Percentiles rank a stretch among this genome's conserved stretches.
These are phyloP conservation scores for Beaufortia kweichowensis DNA, from an alignment of 2,113 vertebrate genomes.

Conservation along the genomic window DNA sequence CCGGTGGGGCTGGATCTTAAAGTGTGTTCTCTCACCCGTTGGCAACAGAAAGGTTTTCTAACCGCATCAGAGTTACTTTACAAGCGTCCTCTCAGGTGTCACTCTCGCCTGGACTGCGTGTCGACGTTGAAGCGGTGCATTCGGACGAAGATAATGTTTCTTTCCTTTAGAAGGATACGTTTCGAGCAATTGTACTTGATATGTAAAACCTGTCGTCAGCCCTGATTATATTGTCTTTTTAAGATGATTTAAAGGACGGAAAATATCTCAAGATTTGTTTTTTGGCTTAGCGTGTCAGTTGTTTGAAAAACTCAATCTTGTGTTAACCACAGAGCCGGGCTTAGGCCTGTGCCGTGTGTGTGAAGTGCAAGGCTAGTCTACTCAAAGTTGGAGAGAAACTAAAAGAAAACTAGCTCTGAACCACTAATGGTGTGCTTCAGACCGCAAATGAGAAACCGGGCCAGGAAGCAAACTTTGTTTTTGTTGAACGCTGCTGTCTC, in stretches of 20 bases:
- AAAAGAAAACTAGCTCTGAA: slow-evolving; percentile 49
- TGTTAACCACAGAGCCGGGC: slow-evolving; percentile 45
- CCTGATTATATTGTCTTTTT: slow-evolving; percentile 6
- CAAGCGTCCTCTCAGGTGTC: slow-evolving; percentile 3
- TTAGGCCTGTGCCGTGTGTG: slow-evolving; percentile 42
- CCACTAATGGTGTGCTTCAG: slow-evolving; percentile 54
- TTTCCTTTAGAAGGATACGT: slow-evolving; percentile 7
- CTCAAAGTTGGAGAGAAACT: slow-evolving; percentile 40
- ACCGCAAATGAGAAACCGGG: slow-evolving; percentile 46
- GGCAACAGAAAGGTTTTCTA: not conserved
- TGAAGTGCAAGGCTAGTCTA: slow-evolving; percentile 26
- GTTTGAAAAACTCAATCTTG: slow-evolving; percentile 46
- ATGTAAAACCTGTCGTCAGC: slow-evolving; percentile 11
- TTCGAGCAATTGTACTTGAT: slow-evolving; percentile 3
- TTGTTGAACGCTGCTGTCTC: slow-evolving; percentile 44
- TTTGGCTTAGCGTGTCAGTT: slow-evolving; percentile 40
- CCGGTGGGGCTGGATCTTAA: not conserved
- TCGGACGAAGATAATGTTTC: slow-evolving; percentile 4
- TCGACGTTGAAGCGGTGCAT: not conserved
- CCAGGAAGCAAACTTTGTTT: slow-evolving; percentile 53
- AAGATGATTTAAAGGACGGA: slow-evolving; percentile 9
- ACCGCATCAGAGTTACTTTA: not conserved
- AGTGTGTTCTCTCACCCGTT: not conserved
- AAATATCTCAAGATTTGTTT: not conserved
- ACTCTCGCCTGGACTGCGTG: slow-evolving; percentile 1